Base-by-base conservation (phyloP, 2,888 invertebrate species). In the Microplitis deprimator region DNA sequence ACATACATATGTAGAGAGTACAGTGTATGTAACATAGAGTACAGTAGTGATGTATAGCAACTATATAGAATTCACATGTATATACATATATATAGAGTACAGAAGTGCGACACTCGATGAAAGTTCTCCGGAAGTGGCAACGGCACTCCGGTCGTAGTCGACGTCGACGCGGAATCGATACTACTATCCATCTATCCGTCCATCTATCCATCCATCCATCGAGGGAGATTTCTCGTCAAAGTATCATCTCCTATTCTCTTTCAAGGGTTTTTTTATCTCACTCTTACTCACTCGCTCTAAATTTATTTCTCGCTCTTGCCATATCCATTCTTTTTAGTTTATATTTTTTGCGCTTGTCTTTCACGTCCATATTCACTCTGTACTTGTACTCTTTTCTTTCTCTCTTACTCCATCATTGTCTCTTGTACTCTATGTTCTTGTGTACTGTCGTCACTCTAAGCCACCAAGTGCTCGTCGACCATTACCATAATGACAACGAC, bases 241-340 rank as follows among this genome's bases (percentile, higher is more conserved):
- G 79, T 82, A 81, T 82, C 82, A 81, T 80, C 81, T 70, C 77
- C 80, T 77, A 82, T 82, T 82, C 82, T 82, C 80, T 81, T 77
- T 81, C 82, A 75, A 82, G 82, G 69, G 81, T 77, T 77, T 78
- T 76, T 75, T 68, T 64, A 61, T 73, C 72, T 79, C 71, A 69
- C 73, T 75, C 69, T 77, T 71, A 10, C 68, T 76, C 41, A 38
- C 29, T 29, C 3, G 29, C 4, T 29, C 29, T 29, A 29, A 60
- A 69, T 39, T 62, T 72, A 62, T 10, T 38, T 74, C 72, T 68
- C 40, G 16, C 40, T 41, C 61, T 71, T 50, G 20, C 59, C 59
- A 40, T 65, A 8, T 13, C 64, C 5, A 40, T 69, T 20, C 69
- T 50, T 61, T 40, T 68, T 29, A 59, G 3, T 60, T 29, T 70